Percentiles rank a stretch among this genome's conserved stretches.
Evolutionary conservation across 2,888 invertebrate genomes (phyloP).

Genomic region (Ischnura elegans): DNA sequence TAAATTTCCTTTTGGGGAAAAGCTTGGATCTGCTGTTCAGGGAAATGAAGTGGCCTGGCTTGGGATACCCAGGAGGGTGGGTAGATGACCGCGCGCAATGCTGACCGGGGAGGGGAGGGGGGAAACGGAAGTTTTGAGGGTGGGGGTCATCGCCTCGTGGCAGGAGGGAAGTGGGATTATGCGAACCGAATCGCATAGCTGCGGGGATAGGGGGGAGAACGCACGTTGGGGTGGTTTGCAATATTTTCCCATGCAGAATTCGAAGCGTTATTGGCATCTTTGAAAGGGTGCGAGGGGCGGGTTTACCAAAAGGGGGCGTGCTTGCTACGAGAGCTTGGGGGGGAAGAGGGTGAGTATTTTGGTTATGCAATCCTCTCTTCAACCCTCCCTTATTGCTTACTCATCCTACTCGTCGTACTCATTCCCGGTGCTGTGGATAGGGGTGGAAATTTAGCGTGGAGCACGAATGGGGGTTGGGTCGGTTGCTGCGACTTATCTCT

Average conservation of each 20-base stretch:
- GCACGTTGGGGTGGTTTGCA: neutral
- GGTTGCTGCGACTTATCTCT: no score
- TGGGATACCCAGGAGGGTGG: neutral
- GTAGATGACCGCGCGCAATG: neutral
- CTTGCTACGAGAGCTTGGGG: neutral
- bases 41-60: neutral
- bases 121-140: neutral
- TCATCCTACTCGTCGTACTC: neutral
- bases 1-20: no score
- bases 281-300: neutral
- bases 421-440: neutral
- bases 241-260: neutral
- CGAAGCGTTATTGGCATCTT: neutral
- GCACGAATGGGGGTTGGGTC: no score
- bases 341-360: neutral
- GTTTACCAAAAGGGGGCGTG: no score
- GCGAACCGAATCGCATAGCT: neutral
- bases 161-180: neutral
- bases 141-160: neutral
- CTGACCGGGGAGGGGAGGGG: neutral
- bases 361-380: slow-evolving; percentile 2
- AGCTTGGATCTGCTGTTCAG: neutral
- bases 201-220: neutral
- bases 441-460: neutral
- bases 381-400: no score